Evolutionary conservation across 2,797 vertebrate genomes (phyloP), one percentile per base, ranked within the genome.

Genomic region (Rhynchonycteris naso): DNA sequence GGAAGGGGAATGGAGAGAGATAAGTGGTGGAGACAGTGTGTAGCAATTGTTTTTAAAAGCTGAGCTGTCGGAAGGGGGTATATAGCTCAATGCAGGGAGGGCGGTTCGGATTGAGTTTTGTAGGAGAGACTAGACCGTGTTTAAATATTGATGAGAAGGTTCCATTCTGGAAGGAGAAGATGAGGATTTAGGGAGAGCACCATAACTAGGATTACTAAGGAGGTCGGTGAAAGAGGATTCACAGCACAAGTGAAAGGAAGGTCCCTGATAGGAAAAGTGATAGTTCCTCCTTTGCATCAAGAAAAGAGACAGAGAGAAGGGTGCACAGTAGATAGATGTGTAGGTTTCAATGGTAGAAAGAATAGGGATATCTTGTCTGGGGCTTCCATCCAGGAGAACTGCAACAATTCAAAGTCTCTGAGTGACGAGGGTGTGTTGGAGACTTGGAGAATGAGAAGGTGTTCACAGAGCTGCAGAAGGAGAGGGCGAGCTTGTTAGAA

Each of bases 201-300:
- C 11, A 0, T 35, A 47, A 9, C 43, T 56, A 26, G 56, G 85
- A 68, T 24, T 21, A 28, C 18, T 6, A 14, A 56, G 65, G 22
- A 66, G 81, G 50, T 30, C 10, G 35, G 7, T 14, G 26, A 50
- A 16, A 30, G 38, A 26, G 38, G 47, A 16, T 72, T 56, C 43
- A 30, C 38, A 43, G 21, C 63, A 38, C 24, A 3, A 7, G 4
- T n/a, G 59, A 65, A 76, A 79, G 56, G 69, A 71, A 75, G 13
- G 47, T n/a, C 38, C 75, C 47, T 81, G 16, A 38, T 30, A 68
- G 21, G 38, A 81, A 52, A 33, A 69, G 78, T 74, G 65, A 30
- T 22, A n/a, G 50, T 88, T 74, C 58, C n/a, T 83, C 66, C 76
- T 22, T 71, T 5, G 5, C 52, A 15, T n/a, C 52, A 56, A 24